phyloP scores from a whole-genome alignment of 1,140 invertebrate species.

The Zaprionus kolodkinae region DNA sequence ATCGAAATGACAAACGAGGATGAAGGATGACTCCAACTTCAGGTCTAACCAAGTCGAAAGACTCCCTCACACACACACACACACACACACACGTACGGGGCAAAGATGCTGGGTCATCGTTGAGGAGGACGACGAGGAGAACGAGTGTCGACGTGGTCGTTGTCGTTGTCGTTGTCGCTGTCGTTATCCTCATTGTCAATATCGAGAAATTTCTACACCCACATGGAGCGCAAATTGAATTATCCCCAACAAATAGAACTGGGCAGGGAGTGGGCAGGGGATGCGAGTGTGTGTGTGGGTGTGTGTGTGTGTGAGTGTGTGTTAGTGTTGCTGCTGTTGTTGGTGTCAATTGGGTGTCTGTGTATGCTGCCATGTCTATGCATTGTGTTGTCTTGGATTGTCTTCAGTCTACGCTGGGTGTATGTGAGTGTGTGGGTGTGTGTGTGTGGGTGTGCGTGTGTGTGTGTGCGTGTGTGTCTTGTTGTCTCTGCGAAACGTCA shows the following conservation, averaged over 20 bases:
- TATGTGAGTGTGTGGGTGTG: conserved; percentile 42
- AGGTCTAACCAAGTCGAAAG: background rate
- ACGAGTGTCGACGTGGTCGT: conserved; percentile 57
- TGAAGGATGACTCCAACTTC: conserved; percentile 25
- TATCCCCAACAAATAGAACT: conserved; percentile 69
- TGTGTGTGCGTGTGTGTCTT: conserved; percentile 59
- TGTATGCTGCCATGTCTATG: conserved; percentile 42
- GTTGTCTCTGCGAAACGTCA: conserved; percentile 78
- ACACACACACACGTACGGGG: background rate
- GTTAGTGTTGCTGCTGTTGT: no score
- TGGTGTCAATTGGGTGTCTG: conserved; percentile 47
- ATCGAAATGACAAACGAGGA: conserved; percentile 68
- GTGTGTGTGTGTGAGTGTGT: conserved; percentile 25
- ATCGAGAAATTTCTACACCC: conserved; percentile 63
- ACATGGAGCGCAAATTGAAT: conserved; percentile 71
- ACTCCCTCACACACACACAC: conserved; percentile 11
- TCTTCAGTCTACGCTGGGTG: conserved; percentile 25
- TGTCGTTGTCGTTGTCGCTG: conserved; percentile 61
- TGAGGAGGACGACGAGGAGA: conserved; percentile 13
- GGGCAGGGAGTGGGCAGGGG: background rate
- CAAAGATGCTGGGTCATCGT: conserved; percentile 44
- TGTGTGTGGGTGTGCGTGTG: background rate
- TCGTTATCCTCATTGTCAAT: conserved; percentile 62
- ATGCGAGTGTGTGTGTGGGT: background rate
- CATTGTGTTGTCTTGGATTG: conserved; percentile 41